Conservation (phyloP, 2,113 vertebrate species). For the Gadus chalcogrammus region DNA sequence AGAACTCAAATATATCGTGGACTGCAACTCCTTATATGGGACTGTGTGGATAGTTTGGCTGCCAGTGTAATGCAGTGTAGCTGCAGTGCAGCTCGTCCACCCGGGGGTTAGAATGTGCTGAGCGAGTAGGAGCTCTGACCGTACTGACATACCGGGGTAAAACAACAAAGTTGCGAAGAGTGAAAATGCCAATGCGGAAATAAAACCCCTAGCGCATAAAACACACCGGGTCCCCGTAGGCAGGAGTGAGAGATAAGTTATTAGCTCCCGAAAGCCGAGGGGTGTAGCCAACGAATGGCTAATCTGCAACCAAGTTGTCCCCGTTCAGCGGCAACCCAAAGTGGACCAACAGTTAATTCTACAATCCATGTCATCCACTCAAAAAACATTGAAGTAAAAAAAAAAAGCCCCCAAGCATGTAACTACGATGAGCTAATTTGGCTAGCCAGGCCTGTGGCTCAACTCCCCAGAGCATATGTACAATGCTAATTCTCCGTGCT, state of each 20-base stretch:
- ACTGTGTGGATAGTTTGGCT: neutral
- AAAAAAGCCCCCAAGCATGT: no score
- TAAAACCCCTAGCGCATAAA: neutral
- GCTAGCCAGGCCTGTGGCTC: slow-evolving; percentile 1
- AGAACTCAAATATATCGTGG: neutral
- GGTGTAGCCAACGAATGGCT: no score
- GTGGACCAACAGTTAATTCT: no score
- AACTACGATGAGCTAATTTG: neutral
- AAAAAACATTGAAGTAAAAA: no score
- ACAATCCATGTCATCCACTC: no score
- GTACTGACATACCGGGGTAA: neutral
- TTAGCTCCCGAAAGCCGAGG: no score
- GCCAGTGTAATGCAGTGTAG: neutral
- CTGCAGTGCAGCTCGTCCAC: slow-evolving; percentile 2
- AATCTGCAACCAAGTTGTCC: no score
- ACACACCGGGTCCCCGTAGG: neutral
- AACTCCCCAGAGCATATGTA: neutral
- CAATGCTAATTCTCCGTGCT: neutral
- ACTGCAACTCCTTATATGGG: neutral
- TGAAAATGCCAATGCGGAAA: neutral
- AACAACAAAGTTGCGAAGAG: neutral
- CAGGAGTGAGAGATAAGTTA: neutral
- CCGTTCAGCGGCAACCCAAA: no score
- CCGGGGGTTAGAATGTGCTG: slow-evolving; percentile 3
- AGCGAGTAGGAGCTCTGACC: neutral